Evolutionary conservation across 2,113 vertebrate species (phyloP), one percentile per base, ranked within the genome.

Genomic region (Cnemophilus loriae): DNA sequence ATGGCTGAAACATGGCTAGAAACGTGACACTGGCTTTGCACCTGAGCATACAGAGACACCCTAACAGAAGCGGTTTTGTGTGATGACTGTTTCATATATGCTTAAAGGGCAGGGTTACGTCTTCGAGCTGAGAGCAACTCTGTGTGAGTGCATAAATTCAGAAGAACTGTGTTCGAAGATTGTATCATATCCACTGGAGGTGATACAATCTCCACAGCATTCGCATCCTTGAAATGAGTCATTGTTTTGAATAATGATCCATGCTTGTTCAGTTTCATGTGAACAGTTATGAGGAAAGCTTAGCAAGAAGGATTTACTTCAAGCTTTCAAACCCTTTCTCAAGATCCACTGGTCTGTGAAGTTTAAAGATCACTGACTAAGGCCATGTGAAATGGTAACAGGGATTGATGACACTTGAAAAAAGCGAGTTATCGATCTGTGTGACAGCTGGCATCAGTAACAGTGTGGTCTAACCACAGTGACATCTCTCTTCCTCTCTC

Each of bases 101-200:
- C 78, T 95, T 87, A 94, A 95, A 44, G 90, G 76, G 87, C 74
- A 91, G 52, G 56, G 70, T 77, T 95, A 79, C 24, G 3, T 35
- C 95, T 95, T 68, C 0, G 22, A 96, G 88, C 39, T 93, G 89
- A 95, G 93, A 89, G 88, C 63, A 74, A 16, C 68, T 20, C 80
- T 87, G 64, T 74, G 50, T 59, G 88, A 74, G 84, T 57, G 13
- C 50, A 65, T 76, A 73, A 93, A 94, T 93, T 90, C 39, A 77
- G 32, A 71, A 74, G 35, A 41, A 22, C 26, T 28, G 24, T 85
- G 59, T 81, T 91, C 94, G 83, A 87, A 92, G 88, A 77, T 74
- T 64, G 41, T 80, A 52, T 76, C n/a, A 3, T 75, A 47, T 57
- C n/a, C 53, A 94, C n/a, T 57, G 60, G 59, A 74, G 57, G 20